Conservation (phyloP, 2,113 vertebrate species). For the Andinoacara biseriatus region DNA sequence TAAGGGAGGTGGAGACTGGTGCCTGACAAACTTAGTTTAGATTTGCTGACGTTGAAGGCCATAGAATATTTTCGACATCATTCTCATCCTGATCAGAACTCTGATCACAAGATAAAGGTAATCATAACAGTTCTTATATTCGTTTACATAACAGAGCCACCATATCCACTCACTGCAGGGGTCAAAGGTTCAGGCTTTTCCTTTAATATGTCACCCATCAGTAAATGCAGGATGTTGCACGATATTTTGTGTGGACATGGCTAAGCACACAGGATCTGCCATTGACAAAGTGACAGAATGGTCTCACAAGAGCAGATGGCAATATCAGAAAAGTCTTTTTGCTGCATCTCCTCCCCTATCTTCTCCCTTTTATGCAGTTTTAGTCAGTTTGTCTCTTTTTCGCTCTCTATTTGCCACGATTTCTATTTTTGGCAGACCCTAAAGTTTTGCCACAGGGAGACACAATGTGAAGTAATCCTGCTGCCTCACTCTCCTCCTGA, state of each 20-base stretch:
- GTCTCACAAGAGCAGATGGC: constrained; percentile 62
- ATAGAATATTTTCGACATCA: not conserved
- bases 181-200: not conserved
- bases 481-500: constrained; percentile 62
- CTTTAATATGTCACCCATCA: not conserved
- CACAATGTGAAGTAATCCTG: constrained; percentile 63
- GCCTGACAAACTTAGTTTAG: not conserved
- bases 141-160: not conserved
- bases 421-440: constrained; percentile 68
- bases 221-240: not conserved
- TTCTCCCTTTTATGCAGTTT: constrained; percentile 23
- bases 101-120: not conserved
- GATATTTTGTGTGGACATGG: constrained; percentile 22
- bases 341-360: constrained; percentile 23
- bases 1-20: not conserved
- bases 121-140: not conserved
- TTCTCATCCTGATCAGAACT: not conserved
- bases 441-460: constrained; percentile 63
- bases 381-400: constrained; percentile 15
- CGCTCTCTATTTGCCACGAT: constrained; percentile 17
- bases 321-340: constrained; percentile 53
- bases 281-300: constrained; percentile 58
- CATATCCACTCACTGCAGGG: not conserved
- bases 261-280: constrained; percentile 55
- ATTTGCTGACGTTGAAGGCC: not conserved